phyloP scores from a whole-genome alignment of 2,113 vertebrate genomes.

The Noctilio leporinus region DNA sequence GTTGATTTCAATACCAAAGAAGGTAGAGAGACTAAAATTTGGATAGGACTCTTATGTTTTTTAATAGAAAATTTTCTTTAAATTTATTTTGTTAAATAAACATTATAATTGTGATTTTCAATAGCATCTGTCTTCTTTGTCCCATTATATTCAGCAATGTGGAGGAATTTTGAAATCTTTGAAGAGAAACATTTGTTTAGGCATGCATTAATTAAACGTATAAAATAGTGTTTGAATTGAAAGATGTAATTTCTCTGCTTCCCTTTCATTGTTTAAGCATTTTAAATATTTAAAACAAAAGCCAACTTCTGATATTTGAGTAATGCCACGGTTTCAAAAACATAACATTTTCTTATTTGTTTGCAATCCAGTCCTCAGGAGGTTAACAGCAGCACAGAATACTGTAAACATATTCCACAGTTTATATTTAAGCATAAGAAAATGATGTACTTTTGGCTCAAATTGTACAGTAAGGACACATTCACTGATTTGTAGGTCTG shows the following conservation, averaged over 20 bases:
- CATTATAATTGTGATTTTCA: conserved; percentile 59
- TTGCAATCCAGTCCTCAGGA: not conserved
- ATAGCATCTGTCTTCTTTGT: conserved; percentile 1
- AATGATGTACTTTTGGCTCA: not conserved
- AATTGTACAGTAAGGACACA: not conserved
- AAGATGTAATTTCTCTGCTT: not conserved
- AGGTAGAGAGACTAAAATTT: conserved; percentile 28
- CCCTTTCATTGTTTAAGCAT: conserved; percentile 21
- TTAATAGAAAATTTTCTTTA: conserved; percentile 65
- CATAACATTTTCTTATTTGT: not conserved
- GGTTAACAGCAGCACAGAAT: not conserved
- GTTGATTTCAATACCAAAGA: conserved; percentile 62
- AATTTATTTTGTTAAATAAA: conserved; percentile 83
- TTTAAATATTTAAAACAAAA: conserved; percentile 31
- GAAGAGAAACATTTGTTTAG: not conserved
- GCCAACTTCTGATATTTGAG: not conserved
- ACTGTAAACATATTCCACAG: not conserved
- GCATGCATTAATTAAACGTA: not conserved
- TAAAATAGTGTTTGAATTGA: not conserved
- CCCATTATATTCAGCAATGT: not conserved
- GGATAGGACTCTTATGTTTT: conserved; percentile 53
- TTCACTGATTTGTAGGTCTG: not conserved
- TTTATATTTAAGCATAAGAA: not conserved
- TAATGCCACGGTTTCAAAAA: not conserved
- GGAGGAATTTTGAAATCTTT: conserved; percentile 7